Percentiles rank a stretch among this genome's conserved stretches.
phyloP scores from a whole-genome alignment of 2,888 invertebrate genomes.

The Sturmia bella region DNA sequence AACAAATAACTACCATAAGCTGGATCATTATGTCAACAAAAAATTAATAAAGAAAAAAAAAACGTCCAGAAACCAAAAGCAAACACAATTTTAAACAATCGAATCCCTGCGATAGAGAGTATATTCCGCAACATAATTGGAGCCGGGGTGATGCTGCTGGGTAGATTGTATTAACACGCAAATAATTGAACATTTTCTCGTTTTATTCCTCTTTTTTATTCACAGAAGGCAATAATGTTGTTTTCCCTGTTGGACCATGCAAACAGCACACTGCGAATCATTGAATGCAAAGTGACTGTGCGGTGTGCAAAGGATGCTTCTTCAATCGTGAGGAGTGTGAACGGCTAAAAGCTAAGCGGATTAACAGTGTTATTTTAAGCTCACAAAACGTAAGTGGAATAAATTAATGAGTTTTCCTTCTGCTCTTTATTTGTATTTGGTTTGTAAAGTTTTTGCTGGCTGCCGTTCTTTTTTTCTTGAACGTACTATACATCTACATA shows the following conservation, averaged over 20 bases:
- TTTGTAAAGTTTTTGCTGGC: slow-evolving; percentile 51
- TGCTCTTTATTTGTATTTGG: slow-evolving; percentile 63
- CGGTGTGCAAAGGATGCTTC: no score
- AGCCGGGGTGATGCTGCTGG: neutral
- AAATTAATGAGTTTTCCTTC: slow-evolving; percentile 78
- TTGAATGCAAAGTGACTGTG: neutral
- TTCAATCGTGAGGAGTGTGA: slow-evolving; percentile 21
- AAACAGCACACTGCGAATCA: neutral
- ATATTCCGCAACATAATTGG: slow-evolving; percentile 26
- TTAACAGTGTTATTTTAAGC: slow-evolving; percentile 70
- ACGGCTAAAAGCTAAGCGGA: slow-evolving; percentile 69
- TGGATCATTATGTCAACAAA: slow-evolving; percentile 60
- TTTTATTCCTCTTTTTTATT: neutral
- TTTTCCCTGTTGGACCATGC: slow-evolving; percentile 32
- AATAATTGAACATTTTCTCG: slow-evolving; percentile 40
- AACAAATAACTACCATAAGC: slow-evolving; percentile 66
- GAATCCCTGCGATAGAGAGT: slow-evolving; percentile 36
- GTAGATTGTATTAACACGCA: slow-evolving; percentile 24
- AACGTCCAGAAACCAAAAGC: slow-evolving; percentile 44
- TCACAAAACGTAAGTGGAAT: slow-evolving; percentile 78
- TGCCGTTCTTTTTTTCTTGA: slow-evolving; percentile 30
- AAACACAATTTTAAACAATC: slow-evolving; percentile 53
- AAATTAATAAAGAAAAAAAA: slow-evolving; percentile 29
- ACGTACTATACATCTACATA: slow-evolving; percentile 41
- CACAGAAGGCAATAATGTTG: slow-evolving; percentile 26